Base-by-base conservation (phyloP, 2,888 invertebrate genomes). In the Fragum fragum region DNA sequence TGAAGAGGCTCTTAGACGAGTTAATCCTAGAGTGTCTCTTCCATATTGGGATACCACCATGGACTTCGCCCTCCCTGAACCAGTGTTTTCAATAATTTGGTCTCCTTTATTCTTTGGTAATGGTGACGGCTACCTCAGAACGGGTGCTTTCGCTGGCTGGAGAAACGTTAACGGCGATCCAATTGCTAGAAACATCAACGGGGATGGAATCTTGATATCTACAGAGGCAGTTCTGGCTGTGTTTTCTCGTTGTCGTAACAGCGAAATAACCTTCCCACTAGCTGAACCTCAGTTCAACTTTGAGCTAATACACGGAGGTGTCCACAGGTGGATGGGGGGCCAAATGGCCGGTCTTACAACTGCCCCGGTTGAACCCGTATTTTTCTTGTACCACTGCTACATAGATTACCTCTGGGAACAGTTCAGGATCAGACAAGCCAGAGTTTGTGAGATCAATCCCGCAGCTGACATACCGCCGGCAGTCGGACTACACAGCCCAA, bases 131-230 rank as follows among this genome's bases (percentile, higher is more conserved):
- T 76, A 83, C 5, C 90, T 92, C 0, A 81, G 71, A 2, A 59
- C 76, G 6, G 92, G 92, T 3, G 91, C 92, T 0, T 92, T 91
- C 73, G 89, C 89, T 11, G 88, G 88, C 73, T 92, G 91, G 90
- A n/a, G 53, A 5, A 89, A 88, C 0, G 83, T 88, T 1, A 53
- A 76, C 11, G 90, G 89, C 29, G 57, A 57, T 23, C 86, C 80
- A 0, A 84, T 91, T 14, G 89, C 89, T 5, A 76, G 91, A 71
- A 90, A 90, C 28, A 82, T 88, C 14, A 89, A 87, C 11, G 81
- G 76, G 0, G 83, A 83, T 7, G 90, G 91, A 21, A 76, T 83
- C 52, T 70, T 90, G 26, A 79, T 90, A 28, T 86, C 86, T 1
- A 76, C 73, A 18, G 70, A 79, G 16, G 83, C 76, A 5, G 81